Evolutionary conservation across 2,888 invertebrate genomes (phyloP).

Genomic region (Chrysopilus asiliformis): DNA sequence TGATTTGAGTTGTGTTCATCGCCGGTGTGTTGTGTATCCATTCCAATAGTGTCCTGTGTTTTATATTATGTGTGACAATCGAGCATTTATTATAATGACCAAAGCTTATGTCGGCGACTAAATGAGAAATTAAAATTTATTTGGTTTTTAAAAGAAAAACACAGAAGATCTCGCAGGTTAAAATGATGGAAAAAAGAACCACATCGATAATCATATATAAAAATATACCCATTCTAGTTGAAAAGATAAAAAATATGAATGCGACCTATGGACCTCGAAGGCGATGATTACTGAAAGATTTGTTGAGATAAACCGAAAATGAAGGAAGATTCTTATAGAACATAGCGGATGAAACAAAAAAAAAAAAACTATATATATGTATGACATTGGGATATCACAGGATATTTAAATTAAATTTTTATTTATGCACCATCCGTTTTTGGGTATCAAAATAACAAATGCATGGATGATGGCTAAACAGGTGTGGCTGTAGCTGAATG

Average conservation of each 20-base stretch:
- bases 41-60: no score
- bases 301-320: constrained; percentile 4
- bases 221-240: no score
- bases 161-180: no score
- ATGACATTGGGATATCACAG: constrained; percentile 8
- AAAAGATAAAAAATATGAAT: no score
- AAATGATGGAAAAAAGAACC: no score
- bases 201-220: no score
- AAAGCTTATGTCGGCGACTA: constrained; percentile 13
- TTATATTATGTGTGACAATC: constrained; percentile 10
- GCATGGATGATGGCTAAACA: constrained; percentile 12
- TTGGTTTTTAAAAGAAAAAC: constrained; percentile 6
- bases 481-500: constrained; percentile 10
- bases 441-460: constrained; percentile 11
- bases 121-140: constrained; percentile 14
- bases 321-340: constrained; percentile 2
- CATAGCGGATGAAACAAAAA: background rate
- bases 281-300: constrained; percentile 6
- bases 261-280: no score
- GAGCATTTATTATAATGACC: constrained; percentile 14
- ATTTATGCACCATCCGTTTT: constrained; percentile 12
- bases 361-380: no score
- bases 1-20: no score
- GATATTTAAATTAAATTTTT: constrained; percentile 14
- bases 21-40: no score